phyloP scores from a whole-genome alignment of 2,113 vertebrate genomes.

The Aegotheles bennettii region DNA sequence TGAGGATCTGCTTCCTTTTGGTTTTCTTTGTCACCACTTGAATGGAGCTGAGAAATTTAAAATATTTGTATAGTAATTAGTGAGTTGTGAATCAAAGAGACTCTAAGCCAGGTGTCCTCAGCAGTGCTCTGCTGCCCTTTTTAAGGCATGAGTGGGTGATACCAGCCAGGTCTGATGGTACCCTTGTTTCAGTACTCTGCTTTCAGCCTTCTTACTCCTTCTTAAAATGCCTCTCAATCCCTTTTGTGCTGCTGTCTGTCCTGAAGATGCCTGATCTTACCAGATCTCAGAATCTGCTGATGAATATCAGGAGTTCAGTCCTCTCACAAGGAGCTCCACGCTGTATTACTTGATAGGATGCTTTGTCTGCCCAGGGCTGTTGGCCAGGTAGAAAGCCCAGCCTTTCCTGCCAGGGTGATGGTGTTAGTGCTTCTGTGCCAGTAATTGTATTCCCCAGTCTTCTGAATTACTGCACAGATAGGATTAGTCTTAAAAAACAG shows the following conservation, averaged over 20 bases:
- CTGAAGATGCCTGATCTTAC: background rate
- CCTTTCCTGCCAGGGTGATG: background rate
- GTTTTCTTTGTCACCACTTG: background rate
- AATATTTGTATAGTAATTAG: background rate
- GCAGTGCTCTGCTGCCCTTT: too few relatives aligned
- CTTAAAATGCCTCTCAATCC: background rate
- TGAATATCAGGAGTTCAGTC: background rate
- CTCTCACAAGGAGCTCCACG: rapidly evolving
- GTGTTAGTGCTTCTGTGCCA: background rate
- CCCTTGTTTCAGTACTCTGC: rapidly evolving
- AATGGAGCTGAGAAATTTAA: background rate
- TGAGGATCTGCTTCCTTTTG: background rate
- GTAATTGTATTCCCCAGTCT: background rate
- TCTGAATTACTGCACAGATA: background rate
- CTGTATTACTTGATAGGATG: background rate
- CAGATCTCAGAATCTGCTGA: background rate
- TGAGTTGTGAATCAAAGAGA: background rate
- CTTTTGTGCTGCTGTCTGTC: background rate
- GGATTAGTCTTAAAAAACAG: background rate
- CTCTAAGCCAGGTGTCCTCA: background rate
- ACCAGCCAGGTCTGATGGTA: background rate
- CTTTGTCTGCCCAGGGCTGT: background rate
- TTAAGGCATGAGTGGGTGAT: background rate
- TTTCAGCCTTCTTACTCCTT: background rate
- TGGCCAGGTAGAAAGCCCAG: background rate